Evolutionary conservation across 2,113 vertebrate species (phyloP).

Genomic region (Craseonycteris thonglongyai): DNA sequence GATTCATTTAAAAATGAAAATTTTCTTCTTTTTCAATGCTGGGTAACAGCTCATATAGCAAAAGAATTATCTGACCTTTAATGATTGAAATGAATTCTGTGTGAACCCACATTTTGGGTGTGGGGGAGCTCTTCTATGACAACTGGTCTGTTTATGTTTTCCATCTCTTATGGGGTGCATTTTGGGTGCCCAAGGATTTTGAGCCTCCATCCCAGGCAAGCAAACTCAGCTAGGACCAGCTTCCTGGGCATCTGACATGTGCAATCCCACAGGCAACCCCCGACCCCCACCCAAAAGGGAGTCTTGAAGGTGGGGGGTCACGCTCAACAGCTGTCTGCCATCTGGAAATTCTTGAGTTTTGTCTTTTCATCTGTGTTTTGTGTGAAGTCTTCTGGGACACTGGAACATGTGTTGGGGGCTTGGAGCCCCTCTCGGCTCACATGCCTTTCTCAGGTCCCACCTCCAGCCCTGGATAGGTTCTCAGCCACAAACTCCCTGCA

Average conservation of each 20-base stretch:
- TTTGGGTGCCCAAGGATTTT: background rate
- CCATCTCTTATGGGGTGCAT: conserved; percentile 63
- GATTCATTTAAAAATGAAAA: background rate
- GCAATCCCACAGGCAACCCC: background rate
- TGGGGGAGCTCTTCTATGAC: background rate
- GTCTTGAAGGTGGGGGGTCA: background rate
- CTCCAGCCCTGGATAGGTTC: background rate
- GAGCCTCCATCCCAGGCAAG: background rate
- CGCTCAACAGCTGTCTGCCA: background rate
- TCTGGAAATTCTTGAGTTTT: background rate
- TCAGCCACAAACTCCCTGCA: background rate
- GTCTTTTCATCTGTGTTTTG: background rate
- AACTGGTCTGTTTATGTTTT: background rate
- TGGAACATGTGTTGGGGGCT: background rate
- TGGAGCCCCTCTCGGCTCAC: background rate
- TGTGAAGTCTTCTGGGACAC: background rate
- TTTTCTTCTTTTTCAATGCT: background rate
- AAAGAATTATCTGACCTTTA: background rate
- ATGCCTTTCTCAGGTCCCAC: fast-evolving
- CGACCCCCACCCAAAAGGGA: background rate
- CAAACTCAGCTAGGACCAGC: background rate
- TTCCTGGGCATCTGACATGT: background rate
- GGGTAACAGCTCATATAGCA: background rate
- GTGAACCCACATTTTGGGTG: background rate
- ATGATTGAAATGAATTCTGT: background rate